Evolutionary conservation across 1,140 invertebrate species (phyloP), one percentile per base, ranked within the genome.

Genomic region (Cylas formicarius): DNA sequence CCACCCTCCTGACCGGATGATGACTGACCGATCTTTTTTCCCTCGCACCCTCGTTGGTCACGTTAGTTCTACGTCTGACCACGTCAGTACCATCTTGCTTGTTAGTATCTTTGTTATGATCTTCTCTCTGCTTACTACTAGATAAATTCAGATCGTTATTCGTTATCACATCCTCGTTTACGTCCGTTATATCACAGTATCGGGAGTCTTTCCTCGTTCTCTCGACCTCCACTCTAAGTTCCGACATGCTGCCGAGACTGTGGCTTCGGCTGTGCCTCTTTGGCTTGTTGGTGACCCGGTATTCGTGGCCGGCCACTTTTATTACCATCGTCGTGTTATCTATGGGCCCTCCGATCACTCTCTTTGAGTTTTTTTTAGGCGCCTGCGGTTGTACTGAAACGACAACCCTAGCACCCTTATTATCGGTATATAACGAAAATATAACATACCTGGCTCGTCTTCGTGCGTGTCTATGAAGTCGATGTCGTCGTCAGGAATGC

Each of bases 401-500:
- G 42, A 47, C 35, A 27, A 11, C 20, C 44, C n/a, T n/a, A n/a
- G n/a, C 10, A 37, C 33, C 44, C 36, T 42, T 33, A 45, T 14
- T 16, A 20, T 5, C 16, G 3, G 32, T 16, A 17, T 38, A 9
- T 8, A 20, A n/a, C n/a, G 4, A 22, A 19, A 19, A 24, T 9
- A 19, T 21, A 19, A 50, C 51, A 52, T 32, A 67, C 54, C 50
- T 53, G 57, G 63, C 67, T 57, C 66, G 48, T 78, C 76, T 50
- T 79, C 76, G 48, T 73, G 68, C 32, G 75, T 78, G 56, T 86
- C 82, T 52, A 86, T 85, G 51, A 81, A 86, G 62, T 83, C 81
- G 16, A 86, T 80, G 58, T 85, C 82, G 22, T 77, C 71, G 42
- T 83, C 81, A 37, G 71, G 73, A 27, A 74, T 69, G 48, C 76